These are phyloP conservation scores for Nannospalax galili DNA, from an alignment of 2,113 vertebrate genomes.

Conservation along the genomic window DNA sequence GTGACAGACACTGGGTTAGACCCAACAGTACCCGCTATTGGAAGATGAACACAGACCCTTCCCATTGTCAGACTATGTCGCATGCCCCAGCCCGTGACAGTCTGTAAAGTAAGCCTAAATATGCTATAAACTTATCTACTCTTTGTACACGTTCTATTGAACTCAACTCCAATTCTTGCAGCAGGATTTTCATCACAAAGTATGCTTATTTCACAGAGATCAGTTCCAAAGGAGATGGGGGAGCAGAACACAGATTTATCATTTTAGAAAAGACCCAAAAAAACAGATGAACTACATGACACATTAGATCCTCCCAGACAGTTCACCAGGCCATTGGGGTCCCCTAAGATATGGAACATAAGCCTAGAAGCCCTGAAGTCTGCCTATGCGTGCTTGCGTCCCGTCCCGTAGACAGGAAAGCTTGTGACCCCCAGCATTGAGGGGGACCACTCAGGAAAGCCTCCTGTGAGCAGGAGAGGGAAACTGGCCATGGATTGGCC, in stretches of 20 bases:
- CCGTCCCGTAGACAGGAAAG: too few species aligned
- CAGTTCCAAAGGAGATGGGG: neutral
- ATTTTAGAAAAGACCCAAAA: neutral
- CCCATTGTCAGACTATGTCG: neutral
- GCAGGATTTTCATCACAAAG: neutral
- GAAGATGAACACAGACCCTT: neutral
- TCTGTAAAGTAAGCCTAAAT: neutral
- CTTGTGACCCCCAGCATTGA: too few species aligned
- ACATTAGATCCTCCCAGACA: neutral
- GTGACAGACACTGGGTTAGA: too few species aligned
- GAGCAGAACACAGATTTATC: neutral
- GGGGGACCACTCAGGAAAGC: too few species aligned
- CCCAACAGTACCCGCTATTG: neutral
- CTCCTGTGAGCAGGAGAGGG: too few species aligned
- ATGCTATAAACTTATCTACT: neutral
- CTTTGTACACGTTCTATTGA: neutral
- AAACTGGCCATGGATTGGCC: fast-evolving
- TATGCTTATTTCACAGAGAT: neutral
- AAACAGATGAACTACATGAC: neutral
- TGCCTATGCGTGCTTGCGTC: neutral
- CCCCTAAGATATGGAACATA: fast-evolving
- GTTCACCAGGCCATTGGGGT: neutral
- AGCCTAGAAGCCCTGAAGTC: fast-evolving
- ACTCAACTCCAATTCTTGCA: neutral
- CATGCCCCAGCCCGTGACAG: fast-evolving